phyloP scores from a whole-genome alignment of 2,888 invertebrate genomes.

The Cosmopolites sordidus region DNA sequence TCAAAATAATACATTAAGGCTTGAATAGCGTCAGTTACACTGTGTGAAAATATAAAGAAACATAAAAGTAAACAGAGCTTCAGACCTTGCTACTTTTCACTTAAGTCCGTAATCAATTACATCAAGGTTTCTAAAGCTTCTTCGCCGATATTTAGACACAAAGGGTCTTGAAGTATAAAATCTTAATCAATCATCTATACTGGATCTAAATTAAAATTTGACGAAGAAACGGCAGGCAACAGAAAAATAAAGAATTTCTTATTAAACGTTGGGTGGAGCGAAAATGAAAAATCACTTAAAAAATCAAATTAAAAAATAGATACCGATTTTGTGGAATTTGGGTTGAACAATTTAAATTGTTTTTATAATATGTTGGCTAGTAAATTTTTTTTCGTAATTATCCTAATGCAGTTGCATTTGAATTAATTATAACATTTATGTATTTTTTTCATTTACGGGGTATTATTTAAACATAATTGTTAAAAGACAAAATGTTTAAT shows the following conservation, averaged over 20 bases:
- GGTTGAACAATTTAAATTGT: no score
- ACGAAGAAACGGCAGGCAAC: constrained; percentile 20
- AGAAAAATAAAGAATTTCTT: constrained; percentile 24
- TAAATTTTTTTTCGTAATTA: no score
- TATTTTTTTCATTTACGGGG: no score
- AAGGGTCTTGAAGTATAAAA: constrained; percentile 28
- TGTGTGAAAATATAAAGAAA: neutral
- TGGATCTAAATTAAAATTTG: constrained; percentile 28
- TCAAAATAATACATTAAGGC: no score
- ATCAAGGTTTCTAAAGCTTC: constrained; percentile 22
- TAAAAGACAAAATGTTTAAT: no score
- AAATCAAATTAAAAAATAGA: constrained; percentile 23
- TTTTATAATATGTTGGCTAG: no score
- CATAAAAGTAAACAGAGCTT: constrained; percentile 9
- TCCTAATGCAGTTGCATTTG: no score
- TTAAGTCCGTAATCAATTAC: constrained; percentile 25
- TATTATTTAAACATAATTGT: no score
- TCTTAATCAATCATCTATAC: constrained; percentile 28
- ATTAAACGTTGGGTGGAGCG: constrained; percentile 15
- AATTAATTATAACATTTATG: no score
- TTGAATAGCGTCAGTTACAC: neutral
- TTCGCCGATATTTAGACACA: constrained; percentile 25
- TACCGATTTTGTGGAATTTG: no score
- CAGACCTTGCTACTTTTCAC: constrained; percentile 20
- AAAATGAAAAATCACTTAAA: constrained; percentile 19